A percentile compares a stretch with the other conserved stretches of the same genome.
phyloP scores from a whole-genome alignment of 2,888 invertebrate genomes.

The Pammene aurita region DNA sequence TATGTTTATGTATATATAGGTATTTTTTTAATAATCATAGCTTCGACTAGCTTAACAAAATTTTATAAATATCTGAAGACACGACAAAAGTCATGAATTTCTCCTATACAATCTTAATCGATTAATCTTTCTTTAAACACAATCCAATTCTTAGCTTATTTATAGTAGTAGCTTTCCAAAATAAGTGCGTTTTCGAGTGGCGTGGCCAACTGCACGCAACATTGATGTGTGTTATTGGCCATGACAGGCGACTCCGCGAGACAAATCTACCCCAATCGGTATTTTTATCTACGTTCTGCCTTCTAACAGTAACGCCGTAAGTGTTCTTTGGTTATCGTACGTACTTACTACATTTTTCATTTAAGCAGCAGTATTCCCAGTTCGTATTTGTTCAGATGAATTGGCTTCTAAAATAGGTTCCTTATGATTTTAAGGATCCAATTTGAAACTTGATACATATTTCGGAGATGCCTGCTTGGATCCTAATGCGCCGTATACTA shows the following conservation, averaged over 20 bases:
- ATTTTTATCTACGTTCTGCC: slow-evolving; percentile 65
- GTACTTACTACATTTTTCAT: not conserved
- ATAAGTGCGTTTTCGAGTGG: slow-evolving; percentile 70
- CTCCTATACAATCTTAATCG: not conserved
- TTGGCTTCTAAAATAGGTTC: slow-evolving; percentile 49
- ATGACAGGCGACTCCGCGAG: slow-evolving; percentile 67
- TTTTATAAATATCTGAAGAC: too few relatives aligned
- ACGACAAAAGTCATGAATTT: too few relatives aligned
- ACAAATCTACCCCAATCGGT: slow-evolving; percentile 66
- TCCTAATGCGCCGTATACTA: slow-evolving; percentile 42
- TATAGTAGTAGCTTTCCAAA: slow-evolving; percentile 61
- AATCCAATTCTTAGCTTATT: slow-evolving; percentile 39
- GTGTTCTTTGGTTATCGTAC: not conserved
- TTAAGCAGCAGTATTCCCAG: slow-evolving; percentile 49
- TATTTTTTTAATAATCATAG: too few relatives aligned
- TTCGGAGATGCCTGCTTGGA: slow-evolving; percentile 55
- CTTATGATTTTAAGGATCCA: slow-evolving; percentile 29
- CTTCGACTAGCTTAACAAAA: too few relatives aligned
- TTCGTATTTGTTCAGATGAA: slow-evolving; percentile 77
- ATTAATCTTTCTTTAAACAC: slow-evolving; percentile 38
- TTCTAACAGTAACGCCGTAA: slow-evolving; percentile 1
- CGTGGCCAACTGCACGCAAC: slow-evolving; percentile 77
- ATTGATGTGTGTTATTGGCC: slow-evolving; percentile 78
- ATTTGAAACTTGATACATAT: slow-evolving; percentile 67
- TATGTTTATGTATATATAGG: too few relatives aligned